Conservation (phyloP, 2,113 vertebrate genomes). For the Psilopogon haemacephalus region DNA sequence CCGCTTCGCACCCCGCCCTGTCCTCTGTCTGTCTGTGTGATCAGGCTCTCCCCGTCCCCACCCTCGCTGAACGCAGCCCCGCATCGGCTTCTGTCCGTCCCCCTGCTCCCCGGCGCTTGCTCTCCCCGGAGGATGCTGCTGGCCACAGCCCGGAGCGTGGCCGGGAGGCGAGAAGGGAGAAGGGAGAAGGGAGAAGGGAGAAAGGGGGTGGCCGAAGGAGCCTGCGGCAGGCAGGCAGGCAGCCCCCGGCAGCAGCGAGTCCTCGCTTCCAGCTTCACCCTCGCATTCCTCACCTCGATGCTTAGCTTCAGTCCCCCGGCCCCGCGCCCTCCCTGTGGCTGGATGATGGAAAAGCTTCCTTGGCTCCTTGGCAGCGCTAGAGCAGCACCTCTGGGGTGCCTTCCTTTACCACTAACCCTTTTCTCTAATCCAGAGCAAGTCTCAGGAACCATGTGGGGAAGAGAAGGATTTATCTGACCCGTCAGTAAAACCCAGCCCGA, state of each 20-base stretch:
- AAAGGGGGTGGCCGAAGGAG: slow-evolving; percentile 38
- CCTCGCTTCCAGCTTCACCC: slow-evolving; percentile 70
- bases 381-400: slow-evolving; percentile 27
- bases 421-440: slow-evolving; percentile 83
- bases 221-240: neutral
- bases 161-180: neutral
- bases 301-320: slow-evolving; percentile 71
- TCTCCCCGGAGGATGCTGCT: slow-evolving; percentile 55
- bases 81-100: slow-evolving; percentile 62
- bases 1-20: slow-evolving; percentile 72
- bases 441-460: slow-evolving; percentile 73
- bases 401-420: slow-evolving; percentile 75
- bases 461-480: slow-evolving; percentile 71
- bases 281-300: slow-evolving; percentile 41
- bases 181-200: neutral
- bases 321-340: slow-evolving; percentile 37
- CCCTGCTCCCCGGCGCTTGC: neutral
- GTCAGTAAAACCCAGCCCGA: slow-evolving; percentile 66
- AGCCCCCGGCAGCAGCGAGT: slow-evolving; percentile 1
- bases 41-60: slow-evolving; percentile 46
- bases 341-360: slow-evolving; percentile 45
- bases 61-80: slow-evolving; percentile 52
- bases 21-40: slow-evolving; percentile 61
- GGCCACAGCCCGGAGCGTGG: slow-evolving; percentile 1
- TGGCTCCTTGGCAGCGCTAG: neutral